A percentile compares a stretch with the other conserved stretches of the same genome.
These are phyloP conservation scores for Calameuta idolon DNA, from an alignment of 2,888 invertebrate species.

Conservation along the genomic window DNA sequence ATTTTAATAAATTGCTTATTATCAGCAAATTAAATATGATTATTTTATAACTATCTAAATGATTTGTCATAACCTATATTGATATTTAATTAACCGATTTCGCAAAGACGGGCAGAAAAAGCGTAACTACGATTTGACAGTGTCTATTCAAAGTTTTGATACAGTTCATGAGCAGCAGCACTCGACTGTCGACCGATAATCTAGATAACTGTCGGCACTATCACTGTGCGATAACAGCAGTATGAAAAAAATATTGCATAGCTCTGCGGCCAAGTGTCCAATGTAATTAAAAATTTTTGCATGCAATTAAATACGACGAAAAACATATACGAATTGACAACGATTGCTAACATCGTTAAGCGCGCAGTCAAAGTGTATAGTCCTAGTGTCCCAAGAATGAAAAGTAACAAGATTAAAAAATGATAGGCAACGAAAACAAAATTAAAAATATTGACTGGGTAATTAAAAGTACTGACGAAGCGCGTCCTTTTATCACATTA, in stretches of 20 bases:
- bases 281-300: background rate
- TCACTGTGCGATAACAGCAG: background rate
- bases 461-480: background rate
- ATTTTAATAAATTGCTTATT: too few species aligned
- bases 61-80: background rate
- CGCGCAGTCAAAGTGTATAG: background rate
- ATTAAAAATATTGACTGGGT: background rate
- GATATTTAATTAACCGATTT: background rate
- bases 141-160: background rate
- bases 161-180: background rate
- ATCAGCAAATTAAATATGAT: background rate
- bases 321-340: too few species aligned
- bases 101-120: background rate
- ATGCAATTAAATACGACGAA: background rate
- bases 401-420: background rate
- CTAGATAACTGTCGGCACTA: background rate
- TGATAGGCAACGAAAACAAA: too few species aligned
- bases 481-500: background rate
- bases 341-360: too few species aligned
- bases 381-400: background rate
- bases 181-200: background rate
- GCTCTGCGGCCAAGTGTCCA: background rate
- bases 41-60: background rate
- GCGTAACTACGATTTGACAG: background rate
- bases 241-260: background rate